phyloP scores from a whole-genome alignment of 2,888 invertebrate genomes.

The Hirtodrosophila duncani region DNA sequence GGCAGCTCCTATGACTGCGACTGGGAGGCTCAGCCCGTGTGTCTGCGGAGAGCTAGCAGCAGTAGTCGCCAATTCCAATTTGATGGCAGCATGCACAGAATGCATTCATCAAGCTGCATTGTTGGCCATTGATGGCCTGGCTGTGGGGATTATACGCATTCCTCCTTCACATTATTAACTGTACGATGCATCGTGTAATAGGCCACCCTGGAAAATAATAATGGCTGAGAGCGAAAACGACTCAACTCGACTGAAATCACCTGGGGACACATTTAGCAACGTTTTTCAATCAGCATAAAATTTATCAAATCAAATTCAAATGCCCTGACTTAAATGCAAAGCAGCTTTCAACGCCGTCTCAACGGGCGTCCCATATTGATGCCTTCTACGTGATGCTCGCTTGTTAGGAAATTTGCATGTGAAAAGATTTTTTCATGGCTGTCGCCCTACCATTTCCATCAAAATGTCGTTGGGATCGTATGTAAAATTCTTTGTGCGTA shows the following conservation, averaged over 20 bases:
- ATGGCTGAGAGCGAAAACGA: conserved; percentile 13
- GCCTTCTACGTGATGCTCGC: conserved; percentile 57
- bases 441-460: conserved; percentile 35
- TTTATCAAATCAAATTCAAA: conserved; percentile 71
- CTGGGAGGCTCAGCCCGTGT: too few relatives aligned
- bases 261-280: conserved; percentile 67
- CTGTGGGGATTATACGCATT: conserved; percentile 52
- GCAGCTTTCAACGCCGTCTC: conserved; percentile 45
- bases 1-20: too few relatives aligned
- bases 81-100: conserved; percentile 53
- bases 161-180: conserved; percentile 58
- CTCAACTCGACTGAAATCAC: conserved; percentile 43
- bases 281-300: conserved; percentile 70
- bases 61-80: conserved; percentile 41
- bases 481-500: conserved; percentile 15
- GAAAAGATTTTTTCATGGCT: conserved; percentile 49
- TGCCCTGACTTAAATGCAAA: conserved; percentile 58
- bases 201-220: conserved; percentile 68
- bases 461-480: conserved; percentile 27
- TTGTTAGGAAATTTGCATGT: conserved; percentile 57
- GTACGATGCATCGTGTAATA: conserved; percentile 51
- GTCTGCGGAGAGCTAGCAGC: neutral
- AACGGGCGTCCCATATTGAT: conserved; percentile 43
- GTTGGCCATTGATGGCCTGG: conserved; percentile 58
- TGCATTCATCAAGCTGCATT: conserved; percentile 65